Percentiles rank a stretch among this genome's conserved stretches.
These are phyloP conservation scores for Falcunculus frontatus DNA, from an alignment of 2,113 vertebrate species.

Conservation along the genomic window DNA sequence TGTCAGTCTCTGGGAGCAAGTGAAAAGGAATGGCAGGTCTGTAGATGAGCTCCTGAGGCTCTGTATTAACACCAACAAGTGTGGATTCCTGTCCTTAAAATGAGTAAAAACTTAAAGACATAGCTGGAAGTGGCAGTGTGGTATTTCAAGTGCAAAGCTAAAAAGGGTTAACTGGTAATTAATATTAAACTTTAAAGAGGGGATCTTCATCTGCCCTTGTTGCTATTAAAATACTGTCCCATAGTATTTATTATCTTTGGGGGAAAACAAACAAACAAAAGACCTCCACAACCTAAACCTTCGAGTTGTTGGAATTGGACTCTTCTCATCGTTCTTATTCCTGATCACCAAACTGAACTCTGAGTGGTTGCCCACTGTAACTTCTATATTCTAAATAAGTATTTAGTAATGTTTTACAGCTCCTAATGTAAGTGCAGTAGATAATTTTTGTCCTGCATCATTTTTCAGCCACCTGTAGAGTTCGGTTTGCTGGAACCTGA, in stretches of 20 bases:
- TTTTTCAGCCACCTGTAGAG: background rate
- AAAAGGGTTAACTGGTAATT: background rate
- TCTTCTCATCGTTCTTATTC: background rate
- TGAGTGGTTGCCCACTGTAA: background rate
- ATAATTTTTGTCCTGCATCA: background rate
- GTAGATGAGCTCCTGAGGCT: background rate
- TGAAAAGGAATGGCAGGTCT: fast-evolving
- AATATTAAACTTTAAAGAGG: background rate
- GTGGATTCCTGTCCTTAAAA: background rate
- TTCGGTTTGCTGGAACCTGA: background rate
- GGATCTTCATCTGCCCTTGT: background rate
- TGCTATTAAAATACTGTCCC: background rate
- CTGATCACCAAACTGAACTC: background rate
- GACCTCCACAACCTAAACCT: background rate
- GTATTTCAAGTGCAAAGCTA: background rate
- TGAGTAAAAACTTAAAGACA: background rate
- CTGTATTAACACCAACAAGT: background rate
- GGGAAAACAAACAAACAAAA: background rate
- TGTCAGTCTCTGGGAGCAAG: background rate
- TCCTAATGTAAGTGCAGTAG: background rate
- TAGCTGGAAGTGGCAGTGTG: background rate
- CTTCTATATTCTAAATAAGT: background rate
- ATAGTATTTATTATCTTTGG: background rate
- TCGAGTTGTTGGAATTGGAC: background rate
- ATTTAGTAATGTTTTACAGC: background rate